A percentile compares a stretch with the other conserved stretches of the same genome.
These are phyloP conservation scores for Mesaphorura yosii DNA, from an alignment of 1,140 invertebrate genomes.

Conservation along the genomic window DNA sequence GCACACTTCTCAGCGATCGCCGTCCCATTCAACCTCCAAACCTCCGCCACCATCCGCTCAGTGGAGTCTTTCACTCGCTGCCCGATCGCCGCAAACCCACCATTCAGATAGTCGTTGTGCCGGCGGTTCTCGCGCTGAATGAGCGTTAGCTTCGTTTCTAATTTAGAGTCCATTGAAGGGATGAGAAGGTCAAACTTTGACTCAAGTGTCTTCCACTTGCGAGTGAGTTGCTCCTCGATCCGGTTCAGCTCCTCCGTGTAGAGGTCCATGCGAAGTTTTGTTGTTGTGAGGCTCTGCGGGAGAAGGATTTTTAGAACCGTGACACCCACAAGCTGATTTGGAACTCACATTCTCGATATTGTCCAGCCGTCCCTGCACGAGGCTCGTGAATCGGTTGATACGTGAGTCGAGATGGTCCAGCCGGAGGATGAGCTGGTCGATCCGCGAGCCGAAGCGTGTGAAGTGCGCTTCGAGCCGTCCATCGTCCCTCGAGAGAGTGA, in stretches of 20 bases:
- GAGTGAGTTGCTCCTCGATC: conserved; percentile 24
- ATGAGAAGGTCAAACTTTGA: conserved; percentile 17
- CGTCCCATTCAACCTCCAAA: background rate
- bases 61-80: background rate
- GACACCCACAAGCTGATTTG: background rate
- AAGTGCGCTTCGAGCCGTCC: conserved; percentile 12
- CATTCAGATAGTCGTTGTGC: conserved; percentile 13
- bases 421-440: conserved; percentile 19
- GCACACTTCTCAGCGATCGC: background rate
- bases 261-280: conserved; percentile 23
- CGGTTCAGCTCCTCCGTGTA: conserved; percentile 21
- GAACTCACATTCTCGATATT: conserved; percentile 25
- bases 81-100: background rate
- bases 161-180: conserved; percentile 2
- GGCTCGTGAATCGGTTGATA: conserved; percentile 17
- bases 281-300: conserved; percentile 11
- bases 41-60: background rate
- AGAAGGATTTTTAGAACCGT: background rate
- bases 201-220: conserved; percentile 27
- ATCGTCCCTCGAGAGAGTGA: conserved; percentile 1
- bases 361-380: conserved; percentile 15
- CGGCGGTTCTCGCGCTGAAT: conserved; percentile 26
- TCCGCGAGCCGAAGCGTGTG: background rate
- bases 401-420: conserved; percentile 25
- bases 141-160: conserved; percentile 21